These are phyloP conservation scores for Drosophila gaucha DNA, from an alignment of 2,888 invertebrate genomes.

Conservation along the genomic window DNA sequence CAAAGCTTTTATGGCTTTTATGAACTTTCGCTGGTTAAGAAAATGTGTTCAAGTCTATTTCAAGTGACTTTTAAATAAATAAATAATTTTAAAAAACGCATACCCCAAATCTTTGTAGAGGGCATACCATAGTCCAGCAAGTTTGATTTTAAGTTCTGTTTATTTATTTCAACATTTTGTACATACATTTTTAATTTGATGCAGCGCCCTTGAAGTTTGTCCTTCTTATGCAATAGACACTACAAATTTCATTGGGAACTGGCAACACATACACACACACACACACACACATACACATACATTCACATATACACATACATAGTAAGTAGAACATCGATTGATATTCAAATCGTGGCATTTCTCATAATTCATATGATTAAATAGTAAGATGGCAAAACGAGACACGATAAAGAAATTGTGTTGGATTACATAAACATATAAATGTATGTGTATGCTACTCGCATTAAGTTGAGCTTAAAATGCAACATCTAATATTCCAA, in stretches of 20 bases:
- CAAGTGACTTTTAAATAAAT: background rate
- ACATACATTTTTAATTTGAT: constrained; percentile 63
- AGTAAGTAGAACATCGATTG: constrained; percentile 15
- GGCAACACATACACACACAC: constrained; percentile 9
- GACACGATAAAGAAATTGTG: too few relatives aligned
- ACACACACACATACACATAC: constrained; percentile 29
- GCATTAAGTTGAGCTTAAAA: background rate
- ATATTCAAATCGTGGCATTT: constrained; percentile 13
- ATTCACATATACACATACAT: constrained; percentile 22
- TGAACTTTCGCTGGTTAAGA: too few relatives aligned
- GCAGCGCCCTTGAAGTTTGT: constrained; percentile 50
- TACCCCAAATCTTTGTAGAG: too few relatives aligned
- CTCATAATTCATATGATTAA: background rate
- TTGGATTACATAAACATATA: too few relatives aligned
- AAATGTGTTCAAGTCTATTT: constrained; percentile 1
- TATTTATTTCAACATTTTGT: constrained; percentile 54
- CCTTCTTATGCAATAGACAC: constrained; percentile 11
- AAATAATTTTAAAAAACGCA: background rate
- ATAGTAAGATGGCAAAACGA: background rate
- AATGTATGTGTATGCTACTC: too few relatives aligned
- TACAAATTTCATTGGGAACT: constrained; percentile 38
- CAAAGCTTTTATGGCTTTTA: background rate
- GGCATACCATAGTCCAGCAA: constrained; percentile 1
- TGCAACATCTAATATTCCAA: background rate
- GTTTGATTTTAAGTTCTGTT: constrained; percentile 3